Base-by-base conservation (phyloP, 2,113 vertebrate species). In the Romanogobio albipinnatus region DNA sequence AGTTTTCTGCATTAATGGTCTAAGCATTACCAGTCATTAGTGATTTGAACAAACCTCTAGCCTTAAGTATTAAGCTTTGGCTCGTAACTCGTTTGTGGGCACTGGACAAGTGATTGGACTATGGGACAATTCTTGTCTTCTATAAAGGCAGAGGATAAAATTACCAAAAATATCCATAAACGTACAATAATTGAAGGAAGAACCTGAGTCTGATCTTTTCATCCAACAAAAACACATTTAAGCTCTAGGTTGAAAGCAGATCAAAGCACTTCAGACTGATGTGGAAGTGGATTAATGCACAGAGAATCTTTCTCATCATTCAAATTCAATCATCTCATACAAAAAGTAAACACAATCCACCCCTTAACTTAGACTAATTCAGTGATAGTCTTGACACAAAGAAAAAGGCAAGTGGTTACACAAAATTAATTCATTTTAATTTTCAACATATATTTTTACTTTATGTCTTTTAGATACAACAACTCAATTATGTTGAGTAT, bases 201-300 rank as follows among this genome's bases (percentile, higher is more conserved):
- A 14, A 33, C 14, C 26, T 3, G 13, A 33, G 13, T 13, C 26
- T 2, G 13, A 33, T 64, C 45, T 76, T 59, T 51, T 39, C 10
- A 10, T 58, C 29, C 64, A 84, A 53, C n/a, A 74, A 51, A 59
- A 26, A 39, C 62, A 66, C 62, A 66, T 33, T 66, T 66, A 64
- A 4, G 14, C 47, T 68, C 70, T 15, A 43, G 45, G 43, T 61
- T 68, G 43, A 29, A 76, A 84, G 83, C 3, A 78, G 83, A 84
- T 78, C 62, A 84, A 45, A 78, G 83, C 47, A 17, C 17, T 71
- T 45, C 29, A 43, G 66, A 74, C 24, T 33, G 14, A 71, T 59
- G 59, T 39, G 36, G 79, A 70, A 76, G 29, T 70, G n/a, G 85
- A 80, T 84, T 68, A 56, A 84, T 84, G 56, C 22, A 19, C 4